Base-by-base conservation (phyloP, 2,113 vertebrate genomes). In the Forbesichthys agassizii region DNA sequence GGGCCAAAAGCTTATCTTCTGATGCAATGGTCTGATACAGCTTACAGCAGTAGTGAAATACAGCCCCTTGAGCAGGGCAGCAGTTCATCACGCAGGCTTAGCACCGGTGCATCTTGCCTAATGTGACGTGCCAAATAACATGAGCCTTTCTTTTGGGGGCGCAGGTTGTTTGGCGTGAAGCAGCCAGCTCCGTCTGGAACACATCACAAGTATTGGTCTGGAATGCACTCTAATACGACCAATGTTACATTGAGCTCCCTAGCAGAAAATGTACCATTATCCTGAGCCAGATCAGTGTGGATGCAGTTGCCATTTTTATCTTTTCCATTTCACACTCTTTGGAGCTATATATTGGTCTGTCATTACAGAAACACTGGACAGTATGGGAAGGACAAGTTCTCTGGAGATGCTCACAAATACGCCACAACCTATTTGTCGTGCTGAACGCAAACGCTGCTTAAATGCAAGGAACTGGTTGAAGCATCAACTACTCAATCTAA, bases 271-370 rank as follows among this genome's bases (percentile, higher is more conserved):
- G 48, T 64, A 18, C 62, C 51, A 63, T 74, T 83, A 79, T 83
- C 60, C 80, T 18, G 55, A 66, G 70, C 78, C 58, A 74, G 79
- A 82, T 77, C 73, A 71, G 9, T 33, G 33, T 69, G 66, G 54
- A 9, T 54, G 10, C n/a, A 1, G 62, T 20, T 52, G 76, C 65
- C 76, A 78, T 75, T 78, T 71, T 67, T 33, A 63, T 78, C 71
- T 42, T 68, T 81, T 76, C 65, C 72, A 88, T 85, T 86, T 84
- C 83, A 85, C 74, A 85, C 67, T 74, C 81, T 76, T 71, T 78
- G 74, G 79, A 84, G 82, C 73, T 67, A 60, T 67, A 67, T 61
- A 77, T 84, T 47, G 48, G 51, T 57, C 14, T 69, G 65, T 59
- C 62, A 76, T 73, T 68, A 75, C 63, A 73, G 74, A 73, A 77